Evolutionary conservation across 2,113 vertebrate genomes (phyloP), one percentile per base, ranked within the genome.

Genomic region (Antidorcas marsupialis): DNA sequence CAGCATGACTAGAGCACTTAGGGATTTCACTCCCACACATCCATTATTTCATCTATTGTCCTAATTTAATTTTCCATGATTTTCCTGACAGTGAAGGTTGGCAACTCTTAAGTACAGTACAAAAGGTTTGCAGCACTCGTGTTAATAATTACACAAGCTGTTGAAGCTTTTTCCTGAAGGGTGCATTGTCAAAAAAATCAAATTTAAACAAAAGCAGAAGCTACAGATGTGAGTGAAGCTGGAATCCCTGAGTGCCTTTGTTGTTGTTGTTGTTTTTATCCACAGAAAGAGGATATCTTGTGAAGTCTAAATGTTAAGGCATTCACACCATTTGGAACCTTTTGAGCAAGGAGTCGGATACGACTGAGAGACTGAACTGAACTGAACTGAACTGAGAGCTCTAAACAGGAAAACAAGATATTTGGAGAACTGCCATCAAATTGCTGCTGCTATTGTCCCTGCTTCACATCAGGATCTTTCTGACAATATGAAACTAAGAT

Each of bases 21-120:
- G 64, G n/a, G 85, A 93, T 97, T 96, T 97, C 85, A 81, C 50
- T 97, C 97, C 10, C 13, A 95, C 25, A 93, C 93, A 97, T 95
- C 86, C 87, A 90, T 94, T 98, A 95, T 95, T 98, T 81, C 96
- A 97, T 97, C 83, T 47, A 96, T 95, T 97, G 96, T 88, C n/a
- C 98, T 97, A 95, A 60, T 98, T 98, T 95, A 39, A 96, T 62
- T 98, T 39, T 97, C 97, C 93, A 71, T 87, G 89, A 83, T 47
- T 97, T 36, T 87, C 89, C 55, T 97, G 94, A 98, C 87, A 91
- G 81, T 96, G 62, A 95, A 97, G 93, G 94, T 79, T 95, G 97
- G 96, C 82, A 94, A 64, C 27, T 28, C 76, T 74, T 64, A 98
- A 93, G 94, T 95, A 97, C 30, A 94, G 60, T 95, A 98, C 92